Base-by-base conservation (phyloP, 2,888 invertebrate genomes). In the Hirtodrosophila cameraria region DNA sequence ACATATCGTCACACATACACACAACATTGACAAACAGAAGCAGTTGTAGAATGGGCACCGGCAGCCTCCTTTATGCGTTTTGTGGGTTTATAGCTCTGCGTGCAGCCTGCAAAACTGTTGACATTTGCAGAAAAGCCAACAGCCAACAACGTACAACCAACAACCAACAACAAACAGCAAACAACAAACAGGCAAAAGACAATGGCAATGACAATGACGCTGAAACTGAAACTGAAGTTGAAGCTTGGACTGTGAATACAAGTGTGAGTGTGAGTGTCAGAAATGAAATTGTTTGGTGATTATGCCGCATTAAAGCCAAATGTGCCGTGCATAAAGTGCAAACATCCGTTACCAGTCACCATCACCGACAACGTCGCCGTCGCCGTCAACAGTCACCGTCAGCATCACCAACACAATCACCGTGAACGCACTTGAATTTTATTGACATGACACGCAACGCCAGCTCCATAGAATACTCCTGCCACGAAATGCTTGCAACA, bases 271-370 rank as follows among this genome's bases (percentile, higher is more conserved):
- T 8, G 58, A 61, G 75, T 78, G 86, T 65, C 83, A 82, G 66
- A 70, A 76, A 83, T 83, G 77, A 80, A 82, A 87, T 80, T 85
- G 87, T 87, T 86, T 63, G 86, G 87, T 74, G 81, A 88, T 82
- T 82, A 86, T 84, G 77, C 67, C 55, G 81, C 82, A 86, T 82
- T 82, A 87, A 87, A 86, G 88, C 74, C 77, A 82, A 82, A 86
- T 87, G 82, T 80, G 62, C 65, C 84, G 63, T 85, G 55, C 59
- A 63, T 67, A 72, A 75, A 73, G 74, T 76, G 74, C 73, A 64
- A 71, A 79, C 75, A 83, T 70, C 71, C 81, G 75, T 70, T 78
- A 41, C 59, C 50, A 53, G 68, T 31, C 73, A 33, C 46, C 48
- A 23, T 52, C 58, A 57, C 25, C 49, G 49, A n/a, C n/a, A n/a